phyloP scores from a whole-genome alignment of 2,888 invertebrate species.

The Andrena bicolor region DNA sequence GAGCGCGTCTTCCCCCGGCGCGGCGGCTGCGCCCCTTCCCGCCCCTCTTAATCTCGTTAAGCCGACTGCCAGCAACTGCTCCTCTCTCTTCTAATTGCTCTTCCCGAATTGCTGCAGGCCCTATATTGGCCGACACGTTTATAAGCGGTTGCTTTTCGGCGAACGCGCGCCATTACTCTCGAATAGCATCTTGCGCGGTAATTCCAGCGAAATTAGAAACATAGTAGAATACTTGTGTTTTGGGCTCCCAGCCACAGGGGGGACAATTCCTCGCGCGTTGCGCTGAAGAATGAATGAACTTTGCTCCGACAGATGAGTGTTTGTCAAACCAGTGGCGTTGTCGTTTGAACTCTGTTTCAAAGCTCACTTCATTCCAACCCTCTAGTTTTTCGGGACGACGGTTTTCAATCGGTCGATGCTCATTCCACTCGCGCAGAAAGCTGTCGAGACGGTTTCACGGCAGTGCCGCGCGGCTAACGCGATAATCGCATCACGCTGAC shows the following conservation, averaged over 20 bases:
- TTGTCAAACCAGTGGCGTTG: too few relatives aligned
- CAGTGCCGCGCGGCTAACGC: slow-evolving; percentile 56
- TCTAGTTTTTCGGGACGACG: neutral
- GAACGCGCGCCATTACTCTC: slow-evolving; percentile 12
- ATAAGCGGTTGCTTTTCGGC: slow-evolving; percentile 1
- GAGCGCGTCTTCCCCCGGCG: slow-evolving; percentile 10
- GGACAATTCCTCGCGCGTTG: too few relatives aligned
- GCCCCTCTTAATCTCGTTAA: slow-evolving; percentile 45
- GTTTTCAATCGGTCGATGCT: neutral
- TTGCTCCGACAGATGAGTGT: too few relatives aligned
- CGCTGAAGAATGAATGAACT: too few relatives aligned
- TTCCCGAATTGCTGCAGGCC: slow-evolving; percentile 40
- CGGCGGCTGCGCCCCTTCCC: slow-evolving; percentile 9
- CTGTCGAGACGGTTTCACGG: neutral
- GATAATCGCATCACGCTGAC: slow-evolving; percentile 70
- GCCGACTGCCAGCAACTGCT: slow-evolving; percentile 16
- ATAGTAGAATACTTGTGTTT: too few relatives aligned
- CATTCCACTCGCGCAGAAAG: neutral
- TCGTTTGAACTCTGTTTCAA: too few relatives aligned
- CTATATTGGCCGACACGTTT: neutral
- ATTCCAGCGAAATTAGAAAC: neutral
- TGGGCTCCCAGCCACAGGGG: too few relatives aligned
- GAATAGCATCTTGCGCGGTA: neutral
- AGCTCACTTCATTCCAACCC: too few relatives aligned
- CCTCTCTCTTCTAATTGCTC: slow-evolving; percentile 52